phyloP scores from a whole-genome alignment of 2,888 invertebrate genomes.

The Lasioglossum leucozonium region DNA sequence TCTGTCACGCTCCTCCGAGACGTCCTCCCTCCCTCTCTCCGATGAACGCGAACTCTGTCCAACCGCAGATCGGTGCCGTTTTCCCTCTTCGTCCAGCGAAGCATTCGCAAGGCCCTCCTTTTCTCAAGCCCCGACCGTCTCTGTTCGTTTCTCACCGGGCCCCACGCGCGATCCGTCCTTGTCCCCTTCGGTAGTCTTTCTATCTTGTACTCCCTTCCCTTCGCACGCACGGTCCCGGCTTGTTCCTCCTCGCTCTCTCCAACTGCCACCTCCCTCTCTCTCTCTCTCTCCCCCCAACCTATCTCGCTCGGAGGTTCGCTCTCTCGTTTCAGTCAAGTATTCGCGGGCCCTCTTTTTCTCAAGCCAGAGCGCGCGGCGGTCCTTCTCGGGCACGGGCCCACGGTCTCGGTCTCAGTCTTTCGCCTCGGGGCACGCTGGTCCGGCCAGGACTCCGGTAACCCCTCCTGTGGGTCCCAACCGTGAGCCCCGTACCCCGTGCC shows the following conservation, averaged over 20 bases:
- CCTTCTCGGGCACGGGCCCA: background rate
- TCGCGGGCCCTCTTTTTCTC: slow-evolving; percentile 46
- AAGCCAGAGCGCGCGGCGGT: background rate
- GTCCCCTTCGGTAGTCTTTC: background rate
- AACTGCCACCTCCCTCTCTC: background rate
- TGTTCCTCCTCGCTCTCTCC: slow-evolving; percentile 23
- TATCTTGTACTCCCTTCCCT: background rate
- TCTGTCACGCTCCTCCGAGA: background rate
- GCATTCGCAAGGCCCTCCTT: slow-evolving; percentile 23
- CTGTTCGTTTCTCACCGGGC: background rate
- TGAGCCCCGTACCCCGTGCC: slow-evolving; percentile 12
- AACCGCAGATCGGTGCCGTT: slow-evolving; percentile 30
- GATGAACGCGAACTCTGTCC: background rate
- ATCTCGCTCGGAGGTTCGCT: slow-evolving; percentile 35
- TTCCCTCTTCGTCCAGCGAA: slow-evolving; percentile 33
- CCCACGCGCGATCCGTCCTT: slow-evolving; percentile 3
- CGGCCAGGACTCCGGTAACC: slow-evolving; percentile 25
- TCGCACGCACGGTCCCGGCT: slow-evolving; percentile 18
- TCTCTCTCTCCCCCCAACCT: slow-evolving; percentile 32
- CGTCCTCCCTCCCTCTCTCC: slow-evolving; percentile 28
- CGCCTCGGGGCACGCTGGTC: slow-evolving; percentile 42
- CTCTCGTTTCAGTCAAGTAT: slow-evolving; percentile 58
- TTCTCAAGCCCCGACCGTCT: slow-evolving; percentile 1
- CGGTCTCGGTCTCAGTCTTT: slow-evolving; percentile 41
- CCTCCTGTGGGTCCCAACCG: background rate